A percentile compares a stretch with the other conserved stretches of the same genome.
These are phyloP conservation scores for Epinephelus lanceolatus DNA, from an alignment of 2,113 vertebrate genomes.

Conservation along the genomic window DNA sequence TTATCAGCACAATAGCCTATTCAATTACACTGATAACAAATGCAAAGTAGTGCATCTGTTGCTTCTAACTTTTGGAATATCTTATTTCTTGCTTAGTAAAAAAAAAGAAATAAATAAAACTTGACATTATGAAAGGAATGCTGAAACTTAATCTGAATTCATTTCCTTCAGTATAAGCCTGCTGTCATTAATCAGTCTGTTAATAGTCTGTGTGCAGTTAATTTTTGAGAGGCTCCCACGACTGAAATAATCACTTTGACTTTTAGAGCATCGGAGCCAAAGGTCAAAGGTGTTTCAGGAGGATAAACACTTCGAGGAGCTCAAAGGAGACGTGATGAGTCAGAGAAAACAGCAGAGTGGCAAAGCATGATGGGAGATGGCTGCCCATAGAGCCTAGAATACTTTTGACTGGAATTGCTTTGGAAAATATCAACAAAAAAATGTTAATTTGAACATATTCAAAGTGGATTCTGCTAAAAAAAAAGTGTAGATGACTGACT, in stretches of 20 bases:
- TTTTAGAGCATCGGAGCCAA: slow-evolving; percentile 64
- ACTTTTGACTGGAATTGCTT: background rate
- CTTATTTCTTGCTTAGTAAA: slow-evolving; percentile 6
- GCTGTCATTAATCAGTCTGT: slow-evolving; percentile 71
- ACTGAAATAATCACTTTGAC: slow-evolving; percentile 72
- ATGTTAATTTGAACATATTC: background rate
- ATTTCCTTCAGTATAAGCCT: slow-evolving; percentile 25
- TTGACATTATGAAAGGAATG: slow-evolving; percentile 54
- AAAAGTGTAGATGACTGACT: background rate
- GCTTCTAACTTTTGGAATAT: slow-evolving; percentile 54
- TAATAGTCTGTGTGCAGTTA: slow-evolving; percentile 59
- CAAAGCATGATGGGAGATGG: slow-evolving; percentile 33
- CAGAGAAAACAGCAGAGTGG: background rate
- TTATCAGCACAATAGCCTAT: slow-evolving; percentile 76
- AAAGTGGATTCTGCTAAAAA: background rate
- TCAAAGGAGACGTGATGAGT: background rate
- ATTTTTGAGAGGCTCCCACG: slow-evolving; percentile 69
- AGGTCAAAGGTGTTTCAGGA: slow-evolving; percentile 69
- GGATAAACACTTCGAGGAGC: slow-evolving; percentile 48
- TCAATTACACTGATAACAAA: slow-evolving; percentile 71
- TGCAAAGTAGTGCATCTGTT: slow-evolving; percentile 68
- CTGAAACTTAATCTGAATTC: slow-evolving; percentile 37
- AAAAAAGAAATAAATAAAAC: slow-evolving; percentile 30
- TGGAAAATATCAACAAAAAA: background rate
- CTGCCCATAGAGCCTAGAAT: background rate